A percentile compares a stretch with the other conserved stretches of the same genome.
phyloP scores from a whole-genome alignment of 2,888 invertebrate species.

The Sicus ferrugineus region DNA sequence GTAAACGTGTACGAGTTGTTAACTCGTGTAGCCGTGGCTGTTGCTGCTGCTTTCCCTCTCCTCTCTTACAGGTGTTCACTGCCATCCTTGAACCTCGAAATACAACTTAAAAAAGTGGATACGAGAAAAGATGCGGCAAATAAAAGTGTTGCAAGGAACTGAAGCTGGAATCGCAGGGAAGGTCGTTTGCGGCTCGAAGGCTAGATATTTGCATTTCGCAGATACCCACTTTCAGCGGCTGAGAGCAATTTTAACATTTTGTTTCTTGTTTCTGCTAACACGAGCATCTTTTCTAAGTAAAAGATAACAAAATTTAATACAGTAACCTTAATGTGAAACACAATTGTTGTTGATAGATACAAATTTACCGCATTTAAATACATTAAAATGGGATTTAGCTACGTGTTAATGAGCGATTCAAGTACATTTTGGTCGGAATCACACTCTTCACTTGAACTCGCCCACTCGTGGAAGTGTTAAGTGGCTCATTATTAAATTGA shows the following conservation, averaged over 20 bases:
- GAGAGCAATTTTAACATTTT: neutral
- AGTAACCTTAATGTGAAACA: no score
- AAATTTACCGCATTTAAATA: no score
- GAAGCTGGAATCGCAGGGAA: slow-evolving; percentile 8
- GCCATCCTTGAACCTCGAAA: slow-evolving; percentile 3
- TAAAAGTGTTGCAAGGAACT: neutral
- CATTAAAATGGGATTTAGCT: no score
- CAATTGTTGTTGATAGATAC: no score
- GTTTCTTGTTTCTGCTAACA: neutral
- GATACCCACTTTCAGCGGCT: neutral
- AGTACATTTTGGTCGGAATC: no score
- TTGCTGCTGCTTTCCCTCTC: slow-evolving; percentile 20
- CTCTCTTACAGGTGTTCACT: neutral
- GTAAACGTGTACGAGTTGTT: slow-evolving; percentile 8
- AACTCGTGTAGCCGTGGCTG: slow-evolving; percentile 1
- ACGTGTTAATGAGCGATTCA: no score
- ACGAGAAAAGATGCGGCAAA: neutral
- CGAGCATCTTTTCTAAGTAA: neutral
- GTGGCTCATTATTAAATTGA: neutral
- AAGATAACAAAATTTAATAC: no score
- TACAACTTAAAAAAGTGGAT: slow-evolving; percentile 11
- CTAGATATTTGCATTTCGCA: slow-evolving; percentile 12
- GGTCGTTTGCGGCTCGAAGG: slow-evolving; percentile 19
- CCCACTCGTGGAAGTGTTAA: neutral
- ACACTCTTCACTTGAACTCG: neutral